Conservation (phyloP, 1,140 invertebrate species). For the Adelges cooleyi region DNA sequence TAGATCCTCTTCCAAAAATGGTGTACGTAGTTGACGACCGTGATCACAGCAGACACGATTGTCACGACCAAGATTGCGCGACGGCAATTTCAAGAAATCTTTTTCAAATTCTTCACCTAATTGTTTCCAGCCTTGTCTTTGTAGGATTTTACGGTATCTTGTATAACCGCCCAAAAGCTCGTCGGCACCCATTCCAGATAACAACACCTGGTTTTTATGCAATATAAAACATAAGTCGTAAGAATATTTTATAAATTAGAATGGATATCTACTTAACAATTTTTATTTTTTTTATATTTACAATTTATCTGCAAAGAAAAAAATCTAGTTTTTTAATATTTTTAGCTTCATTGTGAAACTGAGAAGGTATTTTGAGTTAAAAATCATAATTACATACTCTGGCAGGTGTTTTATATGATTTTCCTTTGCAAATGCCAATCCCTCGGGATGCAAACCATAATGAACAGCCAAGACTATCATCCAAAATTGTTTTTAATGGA, state of each 20-base stretch:
- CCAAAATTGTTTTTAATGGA: constrained; percentile 76
- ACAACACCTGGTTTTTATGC: no score
- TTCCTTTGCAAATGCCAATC: constrained; percentile 41
- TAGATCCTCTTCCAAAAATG: constrained; percentile 89
- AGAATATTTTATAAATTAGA: no score
- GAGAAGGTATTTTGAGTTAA: no score
- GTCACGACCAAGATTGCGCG: constrained; percentile 85
- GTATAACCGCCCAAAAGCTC: constrained; percentile 92
- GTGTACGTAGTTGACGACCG: constrained; percentile 66
- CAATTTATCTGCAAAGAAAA: no score
- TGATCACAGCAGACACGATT: constrained; percentile 74
- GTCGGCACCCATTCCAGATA: constrained; percentile 91
- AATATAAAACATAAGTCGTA: no score
- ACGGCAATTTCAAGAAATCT: constrained; percentile 76
- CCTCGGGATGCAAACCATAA: constrained; percentile 89
- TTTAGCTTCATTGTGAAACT: no score
- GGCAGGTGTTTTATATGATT: constrained; percentile 48
- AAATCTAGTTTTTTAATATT: no score
- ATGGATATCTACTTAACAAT: no score
- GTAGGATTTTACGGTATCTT: constrained; percentile 65
- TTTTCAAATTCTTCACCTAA: constrained; percentile 56
- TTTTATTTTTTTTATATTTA: no score
- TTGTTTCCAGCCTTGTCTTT: constrained; percentile 51
- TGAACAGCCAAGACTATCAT: constrained; percentile 88
- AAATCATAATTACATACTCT: constrained; percentile 44